A percentile compares a stretch with the other conserved stretches of the same genome.
phyloP scores from a whole-genome alignment of 2,113 vertebrate genomes.

The Urocolius indicus region DNA sequence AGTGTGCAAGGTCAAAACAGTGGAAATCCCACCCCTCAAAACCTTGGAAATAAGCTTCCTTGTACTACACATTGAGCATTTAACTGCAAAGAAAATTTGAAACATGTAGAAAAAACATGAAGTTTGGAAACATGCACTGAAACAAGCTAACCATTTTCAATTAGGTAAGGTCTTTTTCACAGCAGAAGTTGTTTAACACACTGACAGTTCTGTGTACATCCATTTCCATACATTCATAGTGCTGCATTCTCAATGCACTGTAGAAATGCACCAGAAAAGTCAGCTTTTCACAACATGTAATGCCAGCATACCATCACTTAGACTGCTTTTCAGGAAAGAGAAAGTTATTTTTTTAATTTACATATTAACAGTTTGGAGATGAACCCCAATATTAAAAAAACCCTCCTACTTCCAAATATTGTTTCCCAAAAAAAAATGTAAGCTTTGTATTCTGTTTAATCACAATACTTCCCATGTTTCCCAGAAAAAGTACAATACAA shows the following conservation, averaged over 20 bases:
- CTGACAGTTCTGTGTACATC: neutral
- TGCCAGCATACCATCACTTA: neutral
- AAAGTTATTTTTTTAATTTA: neutral
- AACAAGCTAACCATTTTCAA: neutral
- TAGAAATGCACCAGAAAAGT: neutral
- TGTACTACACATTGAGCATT: constrained; percentile 54
- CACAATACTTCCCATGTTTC: neutral
- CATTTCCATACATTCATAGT: neutral
- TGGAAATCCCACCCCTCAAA: neutral
- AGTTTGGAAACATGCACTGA: constrained; percentile 16
- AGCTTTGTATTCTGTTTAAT: constrained; percentile 21
- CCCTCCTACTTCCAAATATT: neutral
- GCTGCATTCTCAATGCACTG: neutral
- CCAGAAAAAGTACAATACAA: neutral
- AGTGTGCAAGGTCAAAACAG: neutral
- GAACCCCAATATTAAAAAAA: neutral
- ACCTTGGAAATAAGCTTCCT: constrained; percentile 6
- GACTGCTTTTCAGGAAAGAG: neutral
- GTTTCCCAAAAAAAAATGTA: constrained; percentile 51
- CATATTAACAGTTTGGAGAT: neutral
- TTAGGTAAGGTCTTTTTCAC: neutral
- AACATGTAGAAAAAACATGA: constrained; percentile 19
- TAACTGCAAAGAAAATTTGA: neutral
- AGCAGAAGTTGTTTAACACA: neutral
- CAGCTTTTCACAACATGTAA: neutral